These are phyloP conservation scores for Fregetta grallaria DNA, from an alignment of 2,113 vertebrate species.

Conservation along the genomic window DNA sequence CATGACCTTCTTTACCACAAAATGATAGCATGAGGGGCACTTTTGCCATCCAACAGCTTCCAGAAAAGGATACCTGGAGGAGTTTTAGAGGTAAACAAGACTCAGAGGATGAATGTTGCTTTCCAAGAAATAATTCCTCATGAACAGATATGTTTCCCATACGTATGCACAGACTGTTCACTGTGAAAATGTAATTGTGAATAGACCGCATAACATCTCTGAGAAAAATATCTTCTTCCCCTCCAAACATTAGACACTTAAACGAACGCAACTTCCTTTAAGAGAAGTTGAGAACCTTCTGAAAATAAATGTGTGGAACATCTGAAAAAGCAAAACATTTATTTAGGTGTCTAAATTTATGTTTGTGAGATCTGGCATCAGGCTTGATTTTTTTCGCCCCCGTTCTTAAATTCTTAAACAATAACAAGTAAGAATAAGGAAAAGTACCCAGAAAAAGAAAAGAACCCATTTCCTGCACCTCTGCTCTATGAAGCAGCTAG, in stretches of 20 bases:
- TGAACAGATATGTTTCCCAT: background rate
- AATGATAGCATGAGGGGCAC: fast-evolving
- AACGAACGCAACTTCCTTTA: background rate
- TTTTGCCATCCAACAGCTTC: background rate
- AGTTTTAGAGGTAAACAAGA: background rate
- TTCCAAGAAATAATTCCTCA: conserved; percentile 2
- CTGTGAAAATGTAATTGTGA: background rate
- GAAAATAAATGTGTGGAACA: background rate
- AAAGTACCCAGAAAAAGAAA: background rate
- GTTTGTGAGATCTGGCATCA: background rate
- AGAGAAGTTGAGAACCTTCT: background rate
- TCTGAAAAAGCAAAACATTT: background rate
- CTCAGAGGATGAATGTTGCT: background rate
- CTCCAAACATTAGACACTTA: background rate
- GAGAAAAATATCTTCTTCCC: background rate
- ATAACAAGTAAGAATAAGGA: background rate
- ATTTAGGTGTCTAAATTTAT: background rate
- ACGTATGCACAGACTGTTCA: background rate
- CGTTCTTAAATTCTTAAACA: background rate
- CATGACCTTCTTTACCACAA: background rate
- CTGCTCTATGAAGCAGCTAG: background rate
- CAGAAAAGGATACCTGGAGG: background rate
- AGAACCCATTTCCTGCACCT: background rate
- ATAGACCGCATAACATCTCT: fast-evolving
- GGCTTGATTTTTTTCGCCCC: background rate